A percentile compares a stretch with the other conserved stretches of the same genome.
phyloP scores from a whole-genome alignment of 2,797 vertebrate species.

The Periophthalmus magnuspinnatus region DNA sequence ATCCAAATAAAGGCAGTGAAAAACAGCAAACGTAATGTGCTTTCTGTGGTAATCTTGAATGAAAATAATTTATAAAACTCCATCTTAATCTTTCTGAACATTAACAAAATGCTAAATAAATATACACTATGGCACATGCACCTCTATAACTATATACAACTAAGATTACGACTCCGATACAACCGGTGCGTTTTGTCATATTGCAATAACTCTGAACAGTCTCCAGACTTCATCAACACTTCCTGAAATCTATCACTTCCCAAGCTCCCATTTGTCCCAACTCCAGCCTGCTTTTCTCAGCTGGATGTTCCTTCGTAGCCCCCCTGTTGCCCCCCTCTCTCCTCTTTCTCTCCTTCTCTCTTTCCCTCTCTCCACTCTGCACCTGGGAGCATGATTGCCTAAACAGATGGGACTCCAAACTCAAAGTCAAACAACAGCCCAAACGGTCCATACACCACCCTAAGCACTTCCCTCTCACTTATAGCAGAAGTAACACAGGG shows the following conservation, averaged over 20 bases:
- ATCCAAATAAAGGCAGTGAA: no score
- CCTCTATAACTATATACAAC: not conserved
- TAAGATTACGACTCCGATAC: not conserved
- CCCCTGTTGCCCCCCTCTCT: conserved; percentile 14
- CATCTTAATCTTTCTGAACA: no score
- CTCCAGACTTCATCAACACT: conserved; percentile 3
- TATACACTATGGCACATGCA: not conserved
- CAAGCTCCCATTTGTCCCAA: conserved; percentile 22
- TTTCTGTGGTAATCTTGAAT: no score
- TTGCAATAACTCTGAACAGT: not conserved
- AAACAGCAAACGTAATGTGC: no score
- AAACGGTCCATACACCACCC: conserved; percentile 42
- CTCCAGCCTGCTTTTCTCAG: conserved; percentile 51
- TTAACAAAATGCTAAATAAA: not conserved
- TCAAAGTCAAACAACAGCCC: conserved; percentile 64
- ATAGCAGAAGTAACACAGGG: conserved; percentile 41
- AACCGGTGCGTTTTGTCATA: no score
- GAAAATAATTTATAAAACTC: no score
- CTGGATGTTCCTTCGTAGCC: conserved; percentile 45
- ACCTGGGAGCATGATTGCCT: conserved; percentile 70
- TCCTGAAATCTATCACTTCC: conserved; percentile 38
- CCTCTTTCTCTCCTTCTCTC: not conserved
- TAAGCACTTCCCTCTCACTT: conserved; percentile 40
- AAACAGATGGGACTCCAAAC: conserved; percentile 71
- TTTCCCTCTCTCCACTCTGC: conserved; percentile 43